A percentile compares a stretch with the other conserved stretches of the same genome.
Conservation (phyloP, 2,888 invertebrate species). For the Synanthedon myopaeformis region DNA sequence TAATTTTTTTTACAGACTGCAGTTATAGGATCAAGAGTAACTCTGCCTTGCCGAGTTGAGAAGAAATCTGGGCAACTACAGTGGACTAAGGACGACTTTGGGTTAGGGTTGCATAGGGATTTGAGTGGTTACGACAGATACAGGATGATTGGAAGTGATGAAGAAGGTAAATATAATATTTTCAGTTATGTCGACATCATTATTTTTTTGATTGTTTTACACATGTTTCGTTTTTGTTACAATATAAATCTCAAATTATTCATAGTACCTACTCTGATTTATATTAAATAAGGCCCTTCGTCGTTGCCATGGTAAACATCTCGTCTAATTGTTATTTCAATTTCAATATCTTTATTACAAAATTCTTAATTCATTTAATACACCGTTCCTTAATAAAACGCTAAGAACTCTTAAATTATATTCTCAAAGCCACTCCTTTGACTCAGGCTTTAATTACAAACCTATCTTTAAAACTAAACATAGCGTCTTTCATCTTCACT, state of each 20-base stretch:
- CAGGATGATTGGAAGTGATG: conserved; percentile 95
- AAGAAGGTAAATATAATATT: conserved; percentile 76
- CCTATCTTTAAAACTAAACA: background rate
- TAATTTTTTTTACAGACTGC: conserved; percentile 73
- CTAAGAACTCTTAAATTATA: background rate
- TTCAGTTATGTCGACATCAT: too few species aligned
- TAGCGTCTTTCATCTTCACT: background rate
- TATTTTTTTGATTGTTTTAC: too few species aligned
- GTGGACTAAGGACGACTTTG: conserved; percentile 98
- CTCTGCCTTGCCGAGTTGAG: conserved; percentile 90
- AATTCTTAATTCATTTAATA: too few species aligned
- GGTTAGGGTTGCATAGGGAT: conserved; percentile 90
- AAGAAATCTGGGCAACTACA: conserved; percentile 91
- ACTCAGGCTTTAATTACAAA: background rate
- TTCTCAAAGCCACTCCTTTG: background rate
- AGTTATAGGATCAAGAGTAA: conserved; percentile 87
- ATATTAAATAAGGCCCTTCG: too few species aligned
- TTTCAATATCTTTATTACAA: too few species aligned
- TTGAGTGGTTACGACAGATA: conserved; percentile 93
- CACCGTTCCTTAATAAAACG: too few species aligned
- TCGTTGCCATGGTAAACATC: too few species aligned
- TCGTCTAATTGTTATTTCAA: too few species aligned
- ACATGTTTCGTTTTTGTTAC: too few species aligned
- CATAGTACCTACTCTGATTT: too few species aligned
- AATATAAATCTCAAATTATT: too few species aligned